phyloP scores from a whole-genome alignment of 2,888 invertebrate genomes.

The Acrobasis repandana region DNA sequence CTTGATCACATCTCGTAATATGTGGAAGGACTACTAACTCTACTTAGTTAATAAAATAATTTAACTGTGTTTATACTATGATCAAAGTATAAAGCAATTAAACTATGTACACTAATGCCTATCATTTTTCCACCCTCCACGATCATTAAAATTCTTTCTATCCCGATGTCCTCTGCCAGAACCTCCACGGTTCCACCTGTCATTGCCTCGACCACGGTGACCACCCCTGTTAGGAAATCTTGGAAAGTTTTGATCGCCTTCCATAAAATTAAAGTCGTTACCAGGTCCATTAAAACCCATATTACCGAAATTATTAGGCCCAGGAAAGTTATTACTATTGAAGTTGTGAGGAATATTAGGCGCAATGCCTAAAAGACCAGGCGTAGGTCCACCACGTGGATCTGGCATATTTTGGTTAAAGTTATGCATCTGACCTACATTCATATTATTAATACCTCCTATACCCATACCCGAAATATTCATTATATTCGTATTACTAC shows the following conservation, averaged over 20 bases:
- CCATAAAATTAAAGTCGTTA: conserved; percentile 72
- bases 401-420: conserved; percentile 73
- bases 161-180: conserved; percentile 74
- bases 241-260: conserved; percentile 69
- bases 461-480: conserved; percentile 73
- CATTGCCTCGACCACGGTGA: conserved; percentile 71
- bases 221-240: conserved; percentile 72
- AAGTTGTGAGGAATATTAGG: conserved; percentile 80
- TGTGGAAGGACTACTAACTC: conserved; percentile 59
- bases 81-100: conserved; percentile 31
- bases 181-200: conserved; percentile 74
- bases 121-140: conserved; percentile 79
- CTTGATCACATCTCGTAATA: conserved; percentile 66
- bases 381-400: conserved; percentile 74
- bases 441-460: conserved; percentile 67
- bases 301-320: conserved; percentile 69
- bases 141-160: conserved; percentile 76
- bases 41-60: conserved; percentile 50
- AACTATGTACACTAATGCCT: conserved; percentile 66
- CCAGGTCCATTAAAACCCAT: conserved; percentile 73
- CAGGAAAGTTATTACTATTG: conserved; percentile 64
- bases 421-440: conserved; percentile 66
- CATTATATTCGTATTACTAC: conserved; percentile 68
- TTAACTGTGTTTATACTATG: conserved; percentile 38
- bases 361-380: conserved; percentile 83